Base-by-base conservation (phyloP, 2,888 invertebrate genomes). In the Dastarcus helophoroides region DNA sequence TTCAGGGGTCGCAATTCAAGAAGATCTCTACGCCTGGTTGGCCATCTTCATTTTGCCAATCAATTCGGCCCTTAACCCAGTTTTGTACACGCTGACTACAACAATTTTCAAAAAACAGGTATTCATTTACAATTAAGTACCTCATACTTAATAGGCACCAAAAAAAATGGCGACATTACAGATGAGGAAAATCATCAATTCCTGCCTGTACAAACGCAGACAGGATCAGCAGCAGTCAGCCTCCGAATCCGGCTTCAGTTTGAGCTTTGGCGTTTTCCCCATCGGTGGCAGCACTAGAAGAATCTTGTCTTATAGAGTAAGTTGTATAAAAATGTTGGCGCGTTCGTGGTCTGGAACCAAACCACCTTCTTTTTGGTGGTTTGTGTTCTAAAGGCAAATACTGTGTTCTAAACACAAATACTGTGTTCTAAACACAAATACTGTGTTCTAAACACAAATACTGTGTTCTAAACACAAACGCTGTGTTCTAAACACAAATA, bases 81-180 rank as follows among this genome's bases (percentile, higher is more conserved):
- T 73, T n/a, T 56, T 73, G 21, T 73, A 73, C 48, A 73, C 73
- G 0, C 46, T 73, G 25, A 72, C 73, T 2, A 73, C 73, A 2
- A 68, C 69, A 9, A 56, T 70, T 2, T 73, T 73, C 44, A 70
- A 69, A 46, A 71, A 71, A 50, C 72, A 72, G 53, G 63, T 36
- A 29, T 5, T 7, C 6, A 10, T 4, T 3, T 24, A 24, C 8
- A 24, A 7, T 4, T 9, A 9, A 6, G 5, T 9, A 23, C 2
- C 22, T 14, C 12, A 26, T 14, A 6, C 25, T 25, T 11, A 13
- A 12, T 11, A 23, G 19, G n/a, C 19, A 17, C n/a, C 19, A 7
- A 17, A n/a, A 17, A 6, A n/a, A 7, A 13, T 28, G 26, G 8
- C 17, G 19, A 26, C 17, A 25, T 22, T 12, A 2, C 19, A 57